phyloP scores from a whole-genome alignment of 2,113 vertebrate genomes.

The Corythaeola cristata region DNA sequence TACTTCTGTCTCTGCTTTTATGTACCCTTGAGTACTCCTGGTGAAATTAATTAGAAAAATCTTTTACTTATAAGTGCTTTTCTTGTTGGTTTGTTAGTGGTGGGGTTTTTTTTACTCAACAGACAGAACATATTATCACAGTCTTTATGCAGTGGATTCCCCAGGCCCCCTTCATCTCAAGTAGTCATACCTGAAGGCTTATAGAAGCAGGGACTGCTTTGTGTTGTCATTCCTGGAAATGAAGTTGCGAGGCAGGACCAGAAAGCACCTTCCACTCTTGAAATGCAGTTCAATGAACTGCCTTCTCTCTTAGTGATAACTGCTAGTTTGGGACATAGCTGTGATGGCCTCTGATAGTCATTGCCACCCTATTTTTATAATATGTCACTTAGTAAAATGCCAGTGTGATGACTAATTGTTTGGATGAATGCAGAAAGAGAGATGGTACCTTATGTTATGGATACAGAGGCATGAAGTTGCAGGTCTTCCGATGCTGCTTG shows the following conservation, averaged over 20 bases:
- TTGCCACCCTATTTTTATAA: too few relatives aligned
- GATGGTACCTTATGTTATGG: background rate
- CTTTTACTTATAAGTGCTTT: too few relatives aligned
- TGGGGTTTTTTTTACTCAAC: background rate
- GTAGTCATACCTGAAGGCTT: background rate
- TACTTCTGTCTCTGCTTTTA: background rate
- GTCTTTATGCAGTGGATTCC: background rate
- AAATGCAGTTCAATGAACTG: background rate
- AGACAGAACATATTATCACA: too few relatives aligned
- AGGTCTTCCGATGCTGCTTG: rapidly evolving
- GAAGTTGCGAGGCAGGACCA: background rate
- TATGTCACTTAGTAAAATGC: background rate
- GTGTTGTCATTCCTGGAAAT: background rate
- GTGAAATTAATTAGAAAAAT: background rate
- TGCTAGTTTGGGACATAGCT: background rate
- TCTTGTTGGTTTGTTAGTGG: too few relatives aligned
- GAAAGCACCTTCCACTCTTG: background rate
- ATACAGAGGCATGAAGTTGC: background rate
- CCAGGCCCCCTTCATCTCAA: background rate
- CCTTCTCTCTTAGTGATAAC: background rate
- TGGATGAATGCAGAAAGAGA: background rate
- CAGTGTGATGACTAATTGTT: background rate
- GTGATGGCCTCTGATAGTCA: background rate
- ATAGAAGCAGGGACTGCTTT: background rate
- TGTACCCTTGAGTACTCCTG: background rate